Base-by-base conservation (phyloP, 2,113 vertebrate genomes). In the Phodopus roborovskii region DNA sequence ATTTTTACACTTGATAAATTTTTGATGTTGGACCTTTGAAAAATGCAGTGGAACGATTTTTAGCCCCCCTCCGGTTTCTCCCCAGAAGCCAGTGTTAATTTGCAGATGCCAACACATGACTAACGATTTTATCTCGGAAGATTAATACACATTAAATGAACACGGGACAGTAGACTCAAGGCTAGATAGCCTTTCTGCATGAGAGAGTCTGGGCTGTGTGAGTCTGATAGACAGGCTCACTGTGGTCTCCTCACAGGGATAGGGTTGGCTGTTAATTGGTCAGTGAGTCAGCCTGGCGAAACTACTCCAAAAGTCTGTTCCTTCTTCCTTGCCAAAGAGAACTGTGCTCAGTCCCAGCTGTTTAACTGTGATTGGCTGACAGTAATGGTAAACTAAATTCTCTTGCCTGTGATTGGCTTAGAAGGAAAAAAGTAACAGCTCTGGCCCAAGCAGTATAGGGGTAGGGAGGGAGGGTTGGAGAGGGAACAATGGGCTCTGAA, bases 1-100 rank as follows among this genome's bases (percentile, higher is more conserved):
- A 45, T 91, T 97, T 97, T 97, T 97, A 97, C 88, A 97, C 96
- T 96, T 97, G 97, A 97, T 96, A 95, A 97, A 97, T 97, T 97
- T 97, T 97, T 97, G 71, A 97, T 98, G 96, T 92, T 92, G 89
- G 90, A 92, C 92, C 94, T 97, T 97, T 97, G 96, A 98, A 98
- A 97, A 97, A 97, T 94, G 92, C 71, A 92, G 77, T 66, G 50
- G 39, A 78, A 45, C 93, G 94, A 94, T 94, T 86, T 74, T 94
- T 70, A 77, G 11, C 1, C 85, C 94, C 68, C 73, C 85, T 83
- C 1, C 7, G 78, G 88, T 96, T 95, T 91, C 85, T 94, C 91
- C 82, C 62, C 73, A 95, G 96, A 96, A 97, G 91, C 62, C 66
- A 92, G 85, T 90, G 96, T 95, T 98, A 97, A 97, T 97, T 97